phyloP scores from a whole-genome alignment of 2,888 invertebrate genomes.

The Lasioglossum pauxillum region DNA sequence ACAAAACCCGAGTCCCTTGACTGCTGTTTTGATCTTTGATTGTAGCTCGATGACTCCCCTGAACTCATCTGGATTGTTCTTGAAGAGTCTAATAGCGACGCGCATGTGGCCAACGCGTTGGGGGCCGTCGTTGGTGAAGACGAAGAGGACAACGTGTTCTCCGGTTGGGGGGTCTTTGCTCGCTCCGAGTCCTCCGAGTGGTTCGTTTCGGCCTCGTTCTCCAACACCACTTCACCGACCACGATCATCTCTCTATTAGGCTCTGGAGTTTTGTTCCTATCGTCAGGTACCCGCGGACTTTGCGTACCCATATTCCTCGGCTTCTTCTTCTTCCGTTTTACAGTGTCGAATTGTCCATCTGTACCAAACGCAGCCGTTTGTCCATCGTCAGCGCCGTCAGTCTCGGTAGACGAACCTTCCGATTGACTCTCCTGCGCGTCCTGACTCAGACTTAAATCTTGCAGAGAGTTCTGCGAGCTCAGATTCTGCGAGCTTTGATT shows the following conservation, averaged over 20 bases:
- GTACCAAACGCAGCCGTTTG: slow-evolving; percentile 87
- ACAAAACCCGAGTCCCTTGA: slow-evolving; percentile 95
- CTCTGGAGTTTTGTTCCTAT: slow-evolving; percentile 88
- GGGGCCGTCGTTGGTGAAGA: slow-evolving; percentile 50
- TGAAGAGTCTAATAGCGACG: slow-evolving; percentile 65
- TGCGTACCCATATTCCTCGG: slow-evolving; percentile 84
- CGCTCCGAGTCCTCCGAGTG: slow-evolving; percentile 86
- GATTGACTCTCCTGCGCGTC: slow-evolving; percentile 82
- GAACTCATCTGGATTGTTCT: slow-evolving; percentile 68
- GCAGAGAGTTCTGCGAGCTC: slow-evolving; percentile 81
- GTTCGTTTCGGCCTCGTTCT: slow-evolving; percentile 86
- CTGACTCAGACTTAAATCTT: slow-evolving; percentile 79
- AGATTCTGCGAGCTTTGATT: slow-evolving; percentile 80
- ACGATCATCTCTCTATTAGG: slow-evolving; percentile 87
- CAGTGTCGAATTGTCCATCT: slow-evolving; percentile 92
- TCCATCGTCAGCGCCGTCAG: slow-evolving; percentile 88
- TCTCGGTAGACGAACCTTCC: slow-evolving; percentile 89
- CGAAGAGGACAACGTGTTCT: slow-evolving; percentile 75
- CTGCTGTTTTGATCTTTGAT: slow-evolving; percentile 90
- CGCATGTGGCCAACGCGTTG: slow-evolving; percentile 36
- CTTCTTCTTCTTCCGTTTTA: slow-evolving; percentile 94
- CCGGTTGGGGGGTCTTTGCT: slow-evolving; percentile 89
- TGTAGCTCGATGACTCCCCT: slow-evolving; percentile 70
- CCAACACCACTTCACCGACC: slow-evolving; percentile 85
- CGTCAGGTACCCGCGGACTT: slow-evolving; percentile 85